Base-by-base conservation (phyloP, 2,888 invertebrate genomes). In the Calameuta filiformis region DNA sequence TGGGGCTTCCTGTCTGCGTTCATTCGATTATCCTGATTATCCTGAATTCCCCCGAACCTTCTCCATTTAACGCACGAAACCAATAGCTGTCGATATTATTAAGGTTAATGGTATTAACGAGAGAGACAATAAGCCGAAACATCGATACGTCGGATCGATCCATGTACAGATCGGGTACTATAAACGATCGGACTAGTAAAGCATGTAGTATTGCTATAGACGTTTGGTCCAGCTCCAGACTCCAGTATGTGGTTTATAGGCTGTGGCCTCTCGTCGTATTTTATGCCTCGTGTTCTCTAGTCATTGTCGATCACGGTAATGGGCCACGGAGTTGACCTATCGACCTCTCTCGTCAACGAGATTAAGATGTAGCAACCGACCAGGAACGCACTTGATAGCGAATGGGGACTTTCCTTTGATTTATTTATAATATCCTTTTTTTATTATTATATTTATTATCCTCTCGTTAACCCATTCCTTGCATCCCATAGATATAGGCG, bases 241-340 rank as follows among this genome's bases (percentile, higher is more conserved):
- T 56, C 56, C 23, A 56, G 56, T 56, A 56, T 56, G 56, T 56
- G 9, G 23, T 56, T 56, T 56, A 56, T 56, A 23, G 56, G 56
- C 56, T 56, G 56, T 56, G 56, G 56, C 56, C 23, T 56, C 56
- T 56, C 56, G 56, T 69, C 75, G 68, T 73, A 76, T 76, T 76
- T 75, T 73, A 78, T 76, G 78, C 75, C 68, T 73, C 78, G 76
- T 78, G 78, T 78, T 78, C 56, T 78, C 78, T 78, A 78, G 75
- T 73, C 75, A 73, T 78, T 78, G 77, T 78, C 78, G 78, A 78
- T 78, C 78, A 35, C 76, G 75, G 78, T 78, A 78, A 78, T 78
- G 78, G 78, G 78, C 78, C 78, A 78, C 76, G 78, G 78, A 78
- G 75, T 78, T 75, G 78, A 78, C 78, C 78, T 40, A 34, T 37